Evolutionary conservation across 2,888 invertebrate species (phyloP).

Genomic region (Chaitophorus viminalis): DNA sequence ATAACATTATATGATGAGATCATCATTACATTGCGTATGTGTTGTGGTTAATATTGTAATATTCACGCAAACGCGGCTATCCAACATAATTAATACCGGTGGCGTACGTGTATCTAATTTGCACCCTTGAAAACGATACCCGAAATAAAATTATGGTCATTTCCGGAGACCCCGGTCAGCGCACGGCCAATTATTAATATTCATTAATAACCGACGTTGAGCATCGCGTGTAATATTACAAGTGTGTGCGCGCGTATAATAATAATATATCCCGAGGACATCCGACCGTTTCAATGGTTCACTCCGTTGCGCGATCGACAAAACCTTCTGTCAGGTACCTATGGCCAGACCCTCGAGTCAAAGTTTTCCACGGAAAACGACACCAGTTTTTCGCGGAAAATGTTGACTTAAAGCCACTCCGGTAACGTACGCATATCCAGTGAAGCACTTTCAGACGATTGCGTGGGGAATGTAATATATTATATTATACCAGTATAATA

Average conservation of each 20-base stretch:
- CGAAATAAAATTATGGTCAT: neutral
- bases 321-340: too few relatives aligned
- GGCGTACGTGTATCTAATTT: too few relatives aligned
- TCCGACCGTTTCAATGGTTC: neutral
- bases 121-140: neutral
- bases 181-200: constrained; percentile 1
- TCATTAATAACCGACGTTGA: neutral
- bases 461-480: too few relatives aligned
- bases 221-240: neutral
- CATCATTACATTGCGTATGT: neutral
- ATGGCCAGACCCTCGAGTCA: too few relatives aligned
- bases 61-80: neutral
- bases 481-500: too few relatives aligned
- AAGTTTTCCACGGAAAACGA: too few relatives aligned
- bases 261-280: neutral
- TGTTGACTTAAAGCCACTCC: too few relatives aligned
- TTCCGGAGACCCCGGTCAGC: neutral
- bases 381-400: too few relatives aligned
- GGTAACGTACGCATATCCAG: too few relatives aligned
- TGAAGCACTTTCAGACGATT: too few relatives aligned
- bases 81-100: too few relatives aligned
- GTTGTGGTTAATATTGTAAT: neutral
- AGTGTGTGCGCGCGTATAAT: neutral
- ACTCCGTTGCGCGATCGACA: neutral
- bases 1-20: too few relatives aligned